phyloP scores from a whole-genome alignment of 2,888 invertebrate species.

The Lasioglossum zephyrum region DNA sequence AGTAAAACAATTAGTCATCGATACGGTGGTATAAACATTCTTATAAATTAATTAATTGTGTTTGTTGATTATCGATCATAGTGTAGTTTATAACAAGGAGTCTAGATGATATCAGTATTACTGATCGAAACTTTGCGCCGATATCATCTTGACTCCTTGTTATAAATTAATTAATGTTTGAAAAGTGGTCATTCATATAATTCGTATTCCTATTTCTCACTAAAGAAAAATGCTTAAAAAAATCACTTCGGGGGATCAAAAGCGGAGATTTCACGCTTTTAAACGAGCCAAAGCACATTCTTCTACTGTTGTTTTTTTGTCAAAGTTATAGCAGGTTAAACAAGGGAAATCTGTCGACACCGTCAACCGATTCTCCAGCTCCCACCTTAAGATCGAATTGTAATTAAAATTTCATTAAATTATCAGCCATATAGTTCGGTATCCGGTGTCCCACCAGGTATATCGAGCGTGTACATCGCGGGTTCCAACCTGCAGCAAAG shows the following conservation, averaged over 20 bases:
- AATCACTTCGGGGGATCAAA: background rate
- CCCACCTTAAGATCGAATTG: background rate
- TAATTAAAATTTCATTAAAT: background rate
- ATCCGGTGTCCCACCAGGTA: background rate
- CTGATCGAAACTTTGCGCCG: no score
- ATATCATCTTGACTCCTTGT: no score
- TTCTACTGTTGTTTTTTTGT: background rate
- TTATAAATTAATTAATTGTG: no score
- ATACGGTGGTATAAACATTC: no score
- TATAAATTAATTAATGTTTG: background rate
- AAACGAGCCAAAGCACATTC: background rate
- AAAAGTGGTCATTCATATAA: background rate
- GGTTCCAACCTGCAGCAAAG: conserved; percentile 20
- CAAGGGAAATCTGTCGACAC: background rate
- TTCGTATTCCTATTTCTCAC: background rate
- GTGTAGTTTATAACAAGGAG: no score
- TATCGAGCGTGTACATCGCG: conserved; percentile 16
- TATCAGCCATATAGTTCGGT: background rate
- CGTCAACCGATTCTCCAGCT: background rate
- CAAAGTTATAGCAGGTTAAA: background rate
- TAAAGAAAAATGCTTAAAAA: background rate
- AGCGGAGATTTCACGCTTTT: background rate
- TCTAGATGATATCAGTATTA: no score
- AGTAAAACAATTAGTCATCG: no score
- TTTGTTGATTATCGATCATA: no score